Evolutionary conservation across 53 echinoderm and acorn worm genomes (phyloP).

Genomic region (Crossaster papposus): DNA sequence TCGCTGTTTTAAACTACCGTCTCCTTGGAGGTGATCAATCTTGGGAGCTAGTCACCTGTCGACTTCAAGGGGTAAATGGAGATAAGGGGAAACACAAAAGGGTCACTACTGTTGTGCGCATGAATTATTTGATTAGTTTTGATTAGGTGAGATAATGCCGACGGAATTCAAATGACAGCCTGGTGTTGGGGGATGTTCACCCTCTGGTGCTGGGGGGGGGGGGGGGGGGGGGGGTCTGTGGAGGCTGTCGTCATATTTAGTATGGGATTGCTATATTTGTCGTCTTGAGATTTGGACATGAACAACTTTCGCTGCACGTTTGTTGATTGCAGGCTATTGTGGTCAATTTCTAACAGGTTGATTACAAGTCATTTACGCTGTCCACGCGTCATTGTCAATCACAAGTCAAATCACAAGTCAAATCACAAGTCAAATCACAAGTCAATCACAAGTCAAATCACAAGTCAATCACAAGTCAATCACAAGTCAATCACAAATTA

Average conservation of each 20-base stretch:
- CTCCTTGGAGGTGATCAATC: slow-evolving; percentile 27
- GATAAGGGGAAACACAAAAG: not conserved
- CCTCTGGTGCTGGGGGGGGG: not conserved
- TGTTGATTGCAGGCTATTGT: not conserved
- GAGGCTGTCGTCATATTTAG: not conserved
- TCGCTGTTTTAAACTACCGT: not conserved
- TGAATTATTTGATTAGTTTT: slow-evolving; percentile 1
- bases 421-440: too few relatives aligned
- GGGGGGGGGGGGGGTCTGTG: too few relatives aligned
- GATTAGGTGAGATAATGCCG: not conserved
- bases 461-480: too few relatives aligned
- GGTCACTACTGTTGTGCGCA: not conserved
- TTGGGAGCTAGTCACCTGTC: slow-evolving; percentile 10
- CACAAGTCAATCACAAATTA: too few relatives aligned
- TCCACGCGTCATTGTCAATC: too few relatives aligned
- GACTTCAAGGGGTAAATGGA: not conserved
- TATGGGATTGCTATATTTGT: not conserved
- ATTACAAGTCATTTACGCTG: too few relatives aligned
- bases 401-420: too few relatives aligned
- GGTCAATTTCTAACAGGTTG: too few relatives aligned
- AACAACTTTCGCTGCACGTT: not conserved
- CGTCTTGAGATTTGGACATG: not conserved
- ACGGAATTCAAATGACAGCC: not conserved
- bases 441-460: too few relatives aligned
- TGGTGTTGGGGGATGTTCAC: not conserved